Percentiles rank a stretch among this genome's conserved stretches.
Conservation (phyloP, 2,113 vertebrate species). For the Aptenodytes patagonicus region DNA sequence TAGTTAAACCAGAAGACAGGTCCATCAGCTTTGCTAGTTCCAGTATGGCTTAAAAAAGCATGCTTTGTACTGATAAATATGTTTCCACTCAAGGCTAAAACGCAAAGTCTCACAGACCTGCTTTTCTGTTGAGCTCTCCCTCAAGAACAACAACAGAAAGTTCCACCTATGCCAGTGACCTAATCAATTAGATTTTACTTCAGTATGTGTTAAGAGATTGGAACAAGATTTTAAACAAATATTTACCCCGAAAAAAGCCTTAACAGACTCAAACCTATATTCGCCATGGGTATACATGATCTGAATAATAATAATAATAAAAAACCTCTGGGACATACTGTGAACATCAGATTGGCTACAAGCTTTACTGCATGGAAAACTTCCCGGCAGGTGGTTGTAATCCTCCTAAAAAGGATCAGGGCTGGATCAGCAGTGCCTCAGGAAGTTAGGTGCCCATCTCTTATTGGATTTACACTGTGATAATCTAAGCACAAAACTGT, state of each 20-base stretch:
- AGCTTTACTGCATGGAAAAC: background rate
- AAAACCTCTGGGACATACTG: background rate
- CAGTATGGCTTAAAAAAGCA: background rate
- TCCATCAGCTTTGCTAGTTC: background rate
- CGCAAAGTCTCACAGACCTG: background rate
- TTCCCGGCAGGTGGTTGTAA: conserved; percentile 27
- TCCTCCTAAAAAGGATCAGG: background rate
- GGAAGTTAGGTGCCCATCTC: background rate
- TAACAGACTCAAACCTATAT: background rate
- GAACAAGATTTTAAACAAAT: conserved; percentile 42
- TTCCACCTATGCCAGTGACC: background rate
- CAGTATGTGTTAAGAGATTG: conserved; percentile 49
- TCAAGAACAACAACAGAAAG: conserved; percentile 30
- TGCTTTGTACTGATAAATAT: background rate
- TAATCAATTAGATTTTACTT: conserved; percentile 52
- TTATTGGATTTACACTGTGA: conserved; percentile 30
- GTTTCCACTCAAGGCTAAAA: conserved; percentile 32
- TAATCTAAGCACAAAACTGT: background rate
- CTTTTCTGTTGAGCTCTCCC: conserved; percentile 17
- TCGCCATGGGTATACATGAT: background rate
- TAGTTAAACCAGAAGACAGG: background rate
- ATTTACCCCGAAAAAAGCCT: background rate
- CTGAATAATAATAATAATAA: background rate
- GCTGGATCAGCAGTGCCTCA: background rate
- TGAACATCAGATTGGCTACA: conserved; percentile 22